Base-by-base conservation (phyloP, 2,888 invertebrate species). In the Azorinus chamasolen region DNA sequence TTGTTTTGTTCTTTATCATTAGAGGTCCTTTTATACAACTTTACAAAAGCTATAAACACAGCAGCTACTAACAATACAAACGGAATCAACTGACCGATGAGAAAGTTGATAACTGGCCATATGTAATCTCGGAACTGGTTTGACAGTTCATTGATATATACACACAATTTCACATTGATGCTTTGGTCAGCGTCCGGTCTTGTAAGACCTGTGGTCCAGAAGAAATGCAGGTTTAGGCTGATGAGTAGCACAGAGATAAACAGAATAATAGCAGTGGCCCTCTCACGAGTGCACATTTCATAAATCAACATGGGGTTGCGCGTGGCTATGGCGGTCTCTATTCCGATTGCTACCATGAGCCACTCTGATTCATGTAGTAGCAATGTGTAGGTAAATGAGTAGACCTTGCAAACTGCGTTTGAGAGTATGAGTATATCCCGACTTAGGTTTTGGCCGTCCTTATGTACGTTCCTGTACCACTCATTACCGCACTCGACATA, bases 211-310 rank as follows among this genome's bases (percentile, higher is more conserved):
- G 85, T 83, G 1, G 91, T 90, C 92, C 92, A 92, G 87, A 92
- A 92, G 79, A 86, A 90, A 74, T 92, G 91, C 39, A 91, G 87
- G 75, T 92, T 91, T 46, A 92, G 75, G 64, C 90, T 90, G 32
- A 91, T 85, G 1, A 92, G 81, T 2, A 92, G 54, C 5, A 92
- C 91, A n/a, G 87, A 87, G 24, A 91, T 87, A 20, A 92, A 84
- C 18, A 92, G 76, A 22, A 90, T 80, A 51, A 90, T 85, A 12
- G 91, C 89, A 18, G 85, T 85, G 8, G 89, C 90, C 5, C 89
- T 83, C 66, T 91, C 90, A 2, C 86, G 58, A 3, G 88, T 89
- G 75, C 92, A 92, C 81, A 91, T 87, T 48, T 72, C 71, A 66
- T 89, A 88, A 22, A 89, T 89, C 55, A 82, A 74, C 24, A 80